Conservation (phyloP, 2,797 vertebrate genomes). For the Gastrophryne carolinensis region DNA sequence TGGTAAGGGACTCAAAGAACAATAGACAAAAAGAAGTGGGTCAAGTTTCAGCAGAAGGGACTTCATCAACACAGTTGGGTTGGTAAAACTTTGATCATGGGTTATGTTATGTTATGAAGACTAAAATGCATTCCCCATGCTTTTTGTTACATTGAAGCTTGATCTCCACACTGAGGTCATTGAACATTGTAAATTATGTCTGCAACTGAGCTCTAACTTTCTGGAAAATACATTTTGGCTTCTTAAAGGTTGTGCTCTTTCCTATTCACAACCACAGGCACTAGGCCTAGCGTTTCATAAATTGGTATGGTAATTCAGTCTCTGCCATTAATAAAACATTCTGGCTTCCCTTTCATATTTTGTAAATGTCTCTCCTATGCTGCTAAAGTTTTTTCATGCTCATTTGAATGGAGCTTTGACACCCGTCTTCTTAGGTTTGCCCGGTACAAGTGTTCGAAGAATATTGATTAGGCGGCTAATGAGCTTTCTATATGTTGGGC, state of each 20-base stretch:
- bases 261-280: background rate
- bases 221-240: too few species aligned
- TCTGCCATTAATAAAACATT: slow-evolving; percentile 30
- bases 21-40: too few species aligned
- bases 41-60: too few species aligned
- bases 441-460: slow-evolving; percentile 20
- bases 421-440: background rate
- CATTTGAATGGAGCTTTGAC: slow-evolving; percentile 17
- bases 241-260: background rate
- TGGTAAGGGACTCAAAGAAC: too few species aligned
- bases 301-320: slow-evolving; percentile 30
- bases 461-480: slow-evolving; percentile 21
- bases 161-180: too few species aligned
- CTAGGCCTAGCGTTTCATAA: background rate
- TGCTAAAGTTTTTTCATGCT: slow-evolving; percentile 12
- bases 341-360: slow-evolving; percentile 12
- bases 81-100: too few species aligned
- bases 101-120: too few species aligned
- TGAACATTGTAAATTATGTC: too few species aligned
- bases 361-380: slow-evolving; percentile 25
- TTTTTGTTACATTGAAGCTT: too few species aligned
- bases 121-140: too few species aligned
- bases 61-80: too few species aligned
- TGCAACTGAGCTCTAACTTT: too few species aligned
- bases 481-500: slow-evolving; percentile 3